Evolutionary conservation across 2,113 vertebrate genomes (phyloP), one percentile per base, ranked within the genome.

Genomic region (Anhinga rufa): DNA sequence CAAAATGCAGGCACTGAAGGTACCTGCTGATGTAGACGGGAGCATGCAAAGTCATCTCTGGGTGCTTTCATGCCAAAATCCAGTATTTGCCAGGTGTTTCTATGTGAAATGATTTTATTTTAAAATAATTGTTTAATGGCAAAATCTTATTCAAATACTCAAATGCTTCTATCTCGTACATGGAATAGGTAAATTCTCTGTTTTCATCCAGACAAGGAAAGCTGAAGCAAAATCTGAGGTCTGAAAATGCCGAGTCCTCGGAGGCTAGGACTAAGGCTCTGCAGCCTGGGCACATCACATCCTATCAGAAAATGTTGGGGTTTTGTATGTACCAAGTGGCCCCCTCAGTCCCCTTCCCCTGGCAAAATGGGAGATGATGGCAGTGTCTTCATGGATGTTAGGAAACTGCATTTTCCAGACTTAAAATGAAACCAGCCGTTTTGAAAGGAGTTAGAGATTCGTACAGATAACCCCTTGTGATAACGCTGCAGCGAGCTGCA

Each of bases 291-390:
- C 34, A 16, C 9, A 0, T 20, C 1, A 0, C 14, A 17, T 57
- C 36, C 40, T 6, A 0, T 2, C 54, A 9, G 75, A 66, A 28
- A 58, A 57, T 21, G 21, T 14, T 44, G 1, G 4, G 2, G 1
- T 26, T 46, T 32, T 4, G 3, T 15, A 5, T 2, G 15, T 38
- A 40, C 2, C 4, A 2, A 74, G 9, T 5, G 13, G 3, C 12
- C 3, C 51, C 40, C 57, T 28, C 62, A 49, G 2, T 20, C 49
- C 31, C 31, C 16, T 42, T 70, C 48, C 36, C 38, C 8, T 6
- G 58, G n/a, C 3, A 40, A 58, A 76, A 22, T 0, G 11, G 62
- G 38, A 60, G 58, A 6, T 14, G 81, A 57, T 38, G 21, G 16
- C 14, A 10, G 9, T 5, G 2, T 19, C 25, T 12, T 49, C 9